Conservation (phyloP, 2,113 vertebrate species). For the Phylloscopus trochilus region DNA sequence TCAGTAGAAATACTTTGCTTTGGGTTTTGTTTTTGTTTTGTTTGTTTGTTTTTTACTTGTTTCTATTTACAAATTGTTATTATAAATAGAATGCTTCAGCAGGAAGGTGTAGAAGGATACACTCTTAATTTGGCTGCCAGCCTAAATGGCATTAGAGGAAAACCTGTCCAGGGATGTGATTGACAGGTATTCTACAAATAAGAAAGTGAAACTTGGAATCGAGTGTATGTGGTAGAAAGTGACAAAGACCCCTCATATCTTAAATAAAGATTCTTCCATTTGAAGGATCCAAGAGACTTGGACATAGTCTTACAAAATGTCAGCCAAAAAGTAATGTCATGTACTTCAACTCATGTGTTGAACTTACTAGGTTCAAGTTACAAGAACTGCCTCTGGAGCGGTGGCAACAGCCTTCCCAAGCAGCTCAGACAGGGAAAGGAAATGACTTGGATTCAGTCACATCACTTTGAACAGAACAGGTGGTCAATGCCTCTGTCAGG, state of each 20-base stretch:
- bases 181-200: background rate
- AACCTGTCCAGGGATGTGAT: background rate
- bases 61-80: background rate
- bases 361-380: background rate
- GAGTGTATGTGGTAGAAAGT: background rate
- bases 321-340: background rate
- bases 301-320: background rate
- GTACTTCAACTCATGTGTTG: background rate
- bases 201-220: conserved; percentile 2
- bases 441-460: background rate
- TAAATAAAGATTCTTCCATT: background rate
- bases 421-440: background rate
- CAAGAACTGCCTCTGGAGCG: background rate
- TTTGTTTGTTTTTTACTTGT: background rate
- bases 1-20: background rate
- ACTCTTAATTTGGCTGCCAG: background rate
- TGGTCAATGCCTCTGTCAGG: background rate
- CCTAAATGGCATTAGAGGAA: background rate
- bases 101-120: background rate
- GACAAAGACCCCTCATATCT: background rate
- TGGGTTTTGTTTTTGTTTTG: background rate
- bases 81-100: background rate
- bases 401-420: background rate
- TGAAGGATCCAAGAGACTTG: background rate
- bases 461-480: background rate